Evolutionary conservation across 2,797 vertebrate species (phyloP).

Genomic region (Pseudopleuronectes americanus): DNA sequence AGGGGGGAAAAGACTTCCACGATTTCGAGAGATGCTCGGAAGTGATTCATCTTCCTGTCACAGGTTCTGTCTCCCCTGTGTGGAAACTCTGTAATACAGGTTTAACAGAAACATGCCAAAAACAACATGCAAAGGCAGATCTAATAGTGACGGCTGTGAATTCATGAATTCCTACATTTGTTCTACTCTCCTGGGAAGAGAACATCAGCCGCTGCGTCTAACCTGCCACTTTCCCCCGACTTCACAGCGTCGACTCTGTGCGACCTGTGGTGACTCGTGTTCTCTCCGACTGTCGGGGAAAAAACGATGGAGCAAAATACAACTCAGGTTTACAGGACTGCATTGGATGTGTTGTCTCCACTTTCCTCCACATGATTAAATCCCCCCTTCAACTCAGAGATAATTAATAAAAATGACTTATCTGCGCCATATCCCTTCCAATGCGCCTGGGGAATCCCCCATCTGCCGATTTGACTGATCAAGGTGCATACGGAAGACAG

Average conservation of each 20-base stretch:
- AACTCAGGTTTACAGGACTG: background rate
- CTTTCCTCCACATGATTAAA: constrained; percentile 33
- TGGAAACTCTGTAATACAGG: background rate
- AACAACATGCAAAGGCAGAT: background rate
- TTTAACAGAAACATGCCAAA: background rate
- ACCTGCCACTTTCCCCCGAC: background rate
- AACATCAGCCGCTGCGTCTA: background rate
- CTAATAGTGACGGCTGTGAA: background rate
- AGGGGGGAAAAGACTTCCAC: too few relatives aligned
- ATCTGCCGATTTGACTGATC: constrained; percentile 61
- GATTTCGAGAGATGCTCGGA: background rate
- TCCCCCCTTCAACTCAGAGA: constrained; percentile 36
- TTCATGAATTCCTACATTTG: background rate
- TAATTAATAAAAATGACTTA: constrained; percentile 46
- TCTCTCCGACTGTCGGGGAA: background rate
- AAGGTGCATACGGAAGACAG: constrained; percentile 52
- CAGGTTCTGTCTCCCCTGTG: background rate
- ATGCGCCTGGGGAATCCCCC: constrained; percentile 65
- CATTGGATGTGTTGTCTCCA: constrained; percentile 6
- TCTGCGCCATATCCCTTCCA: constrained; percentile 37
- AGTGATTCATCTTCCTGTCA: background rate
- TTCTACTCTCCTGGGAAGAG: background rate
- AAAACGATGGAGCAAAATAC: constrained; percentile 11
- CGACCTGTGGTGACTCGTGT: background rate
- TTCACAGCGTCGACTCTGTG: background rate